phyloP scores from a whole-genome alignment of 2,888 invertebrate species.

The Tridacna gigas region DNA sequence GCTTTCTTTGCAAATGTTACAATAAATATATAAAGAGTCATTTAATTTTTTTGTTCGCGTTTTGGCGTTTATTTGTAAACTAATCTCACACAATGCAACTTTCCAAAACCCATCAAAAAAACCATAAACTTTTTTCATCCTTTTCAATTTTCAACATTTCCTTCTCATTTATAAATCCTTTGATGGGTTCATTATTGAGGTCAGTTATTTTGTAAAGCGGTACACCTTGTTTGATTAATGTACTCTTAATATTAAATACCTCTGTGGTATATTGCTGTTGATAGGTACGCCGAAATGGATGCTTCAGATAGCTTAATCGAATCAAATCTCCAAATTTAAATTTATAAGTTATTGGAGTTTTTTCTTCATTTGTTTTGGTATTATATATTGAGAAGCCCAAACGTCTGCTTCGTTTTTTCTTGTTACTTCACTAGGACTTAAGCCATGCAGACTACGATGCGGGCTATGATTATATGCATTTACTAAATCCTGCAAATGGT shows the following conservation, averaged over 20 bases:
- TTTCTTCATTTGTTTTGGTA: slow-evolving; percentile 25
- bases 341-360: slow-evolving; percentile 5
- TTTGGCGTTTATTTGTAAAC: slow-evolving; percentile 24
- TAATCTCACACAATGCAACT: slow-evolving; percentile 47
- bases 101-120: slow-evolving; percentile 52
- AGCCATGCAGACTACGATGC: slow-evolving; percentile 39
- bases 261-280: slow-evolving; percentile 50
- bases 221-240: slow-evolving; percentile 43
- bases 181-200: slow-evolving; percentile 36
- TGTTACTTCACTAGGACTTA: slow-evolving; percentile 30
- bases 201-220: slow-evolving; percentile 43
- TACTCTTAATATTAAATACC: slow-evolving; percentile 44
- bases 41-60: not conserved
- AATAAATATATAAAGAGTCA: slow-evolving; percentile 41
- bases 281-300: slow-evolving; percentile 46
- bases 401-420: slow-evolving; percentile 40
- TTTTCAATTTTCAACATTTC: slow-evolving; percentile 42
- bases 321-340: slow-evolving; percentile 37
- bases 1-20: slow-evolving; percentile 50
- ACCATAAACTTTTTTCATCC: slow-evolving; percentile 51
- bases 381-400: slow-evolving; percentile 41
- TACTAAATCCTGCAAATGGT: slow-evolving; percentile 36
- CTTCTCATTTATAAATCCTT: slow-evolving; percentile 33
- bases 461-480: slow-evolving; percentile 34
- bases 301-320: slow-evolving; percentile 46